Evolutionary conservation across 1,140 invertebrate genomes (phyloP), one percentile per base, ranked within the genome.

Genomic region (Aleiodes sp.): DNA sequence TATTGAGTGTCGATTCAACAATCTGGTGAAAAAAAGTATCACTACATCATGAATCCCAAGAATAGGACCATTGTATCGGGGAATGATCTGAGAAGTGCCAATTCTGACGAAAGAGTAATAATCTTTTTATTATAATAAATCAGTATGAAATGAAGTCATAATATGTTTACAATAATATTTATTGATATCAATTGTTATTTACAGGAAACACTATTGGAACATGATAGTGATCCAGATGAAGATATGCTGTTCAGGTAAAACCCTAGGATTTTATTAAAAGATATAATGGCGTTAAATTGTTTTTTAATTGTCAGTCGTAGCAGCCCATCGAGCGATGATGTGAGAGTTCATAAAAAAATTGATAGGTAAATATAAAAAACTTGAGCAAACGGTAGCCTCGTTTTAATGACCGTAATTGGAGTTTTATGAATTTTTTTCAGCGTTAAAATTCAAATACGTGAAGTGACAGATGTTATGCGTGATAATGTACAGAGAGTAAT

Each of bases 391-490:
- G n/a, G n/a, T n/a, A n/a, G n/a, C n/a, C n/a, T n/a, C n/a, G 16
- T 41, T 63, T 43, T 12, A 33, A 24, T 41, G 59, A 24, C 12
- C 2, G 41, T 63, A 2, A 24, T 35, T 37, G 9, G n/a, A 37
- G 3, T 39, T 39, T 33, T 37, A 37, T 12, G 35, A 12, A 14
- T 67, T 7, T 31, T 64, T 70, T 72, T 12, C 57, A 88, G 87
- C 70, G 84, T 88, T 0, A 82, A 82, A 68, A 78, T 86, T 26
- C 88, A 90, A 76, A 88, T 90, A 26, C 84, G 88, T 33, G 88
- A 89, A 65, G 88, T 89, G 10, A 86, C 89, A 0, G 86, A 87
- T 62, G 85, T 87, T 4, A 90, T 90, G 88, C 84, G 87, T 4
- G 82, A 87, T 29, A 90, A 90, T 78, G 87, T 90, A 1, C 82